phyloP scores from a whole-genome alignment of 2,888 invertebrate genomes.

The Pemphredon lugubris region DNA sequence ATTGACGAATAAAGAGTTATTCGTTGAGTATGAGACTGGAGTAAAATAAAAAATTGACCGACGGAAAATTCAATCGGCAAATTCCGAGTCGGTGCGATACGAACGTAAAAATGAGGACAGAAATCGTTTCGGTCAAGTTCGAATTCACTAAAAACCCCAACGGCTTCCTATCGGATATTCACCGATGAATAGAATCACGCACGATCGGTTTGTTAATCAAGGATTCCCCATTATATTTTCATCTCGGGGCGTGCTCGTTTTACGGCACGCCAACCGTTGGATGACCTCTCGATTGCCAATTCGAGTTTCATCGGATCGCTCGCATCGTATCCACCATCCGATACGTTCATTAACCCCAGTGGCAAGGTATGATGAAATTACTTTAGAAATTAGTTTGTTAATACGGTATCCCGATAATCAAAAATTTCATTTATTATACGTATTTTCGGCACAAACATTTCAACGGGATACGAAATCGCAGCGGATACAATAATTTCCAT shows the following conservation, averaged over 20 bases:
- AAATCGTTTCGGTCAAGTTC: neutral
- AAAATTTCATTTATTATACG: no score
- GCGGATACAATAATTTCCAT: no score
- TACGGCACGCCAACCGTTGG: constrained; percentile 11
- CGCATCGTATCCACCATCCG: constrained; percentile 19
- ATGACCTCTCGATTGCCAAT: constrained; percentile 29
- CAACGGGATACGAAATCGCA: no score
- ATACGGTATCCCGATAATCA: no score
- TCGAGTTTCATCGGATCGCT: constrained; percentile 19
- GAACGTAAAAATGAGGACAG: no score
- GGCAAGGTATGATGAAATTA: constrained; percentile 28
- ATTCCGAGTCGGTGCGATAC: no score
- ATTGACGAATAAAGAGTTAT: no score
- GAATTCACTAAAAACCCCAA: constrained; percentile 18
- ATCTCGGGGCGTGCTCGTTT: constrained; percentile 6
- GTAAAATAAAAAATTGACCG: no score
- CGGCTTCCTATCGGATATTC: neutral
- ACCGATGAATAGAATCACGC: neutral
- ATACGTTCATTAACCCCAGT: constrained; percentile 30
- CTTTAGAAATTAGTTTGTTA: no score
- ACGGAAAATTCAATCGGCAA: no score
- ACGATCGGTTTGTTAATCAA: constrained; percentile 38
- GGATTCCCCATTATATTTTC: constrained; percentile 17
- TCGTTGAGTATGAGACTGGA: no score
- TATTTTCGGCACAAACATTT: no score